These are phyloP conservation scores for Neoarius graeffei DNA, from an alignment of 2,113 vertebrate species.

Conservation along the genomic window DNA sequence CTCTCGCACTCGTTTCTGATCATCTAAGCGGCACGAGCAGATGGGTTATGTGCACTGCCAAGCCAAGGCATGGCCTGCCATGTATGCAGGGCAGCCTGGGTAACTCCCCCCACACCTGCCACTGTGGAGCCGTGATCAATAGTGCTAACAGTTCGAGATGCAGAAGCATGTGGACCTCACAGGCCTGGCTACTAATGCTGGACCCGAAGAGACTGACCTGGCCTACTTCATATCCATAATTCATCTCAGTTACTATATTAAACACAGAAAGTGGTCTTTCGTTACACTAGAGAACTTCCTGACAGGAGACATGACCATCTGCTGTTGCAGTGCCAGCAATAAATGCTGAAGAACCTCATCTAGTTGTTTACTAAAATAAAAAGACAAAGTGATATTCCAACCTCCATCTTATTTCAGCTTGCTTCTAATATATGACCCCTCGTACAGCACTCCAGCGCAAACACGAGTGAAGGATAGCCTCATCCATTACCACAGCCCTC, in stretches of 20 bases:
- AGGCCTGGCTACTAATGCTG: slow-evolving; percentile 8
- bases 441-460: slow-evolving; percentile 54
- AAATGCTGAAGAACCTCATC: slow-evolving; percentile 43
- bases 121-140: slow-evolving; percentile 64
- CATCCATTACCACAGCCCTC: slow-evolving; percentile 63
- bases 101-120: slow-evolving; percentile 75
- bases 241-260: slow-evolving; percentile 21
- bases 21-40: slow-evolving; percentile 64
- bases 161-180: slow-evolving; percentile 13
- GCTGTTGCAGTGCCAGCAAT: slow-evolving; percentile 40
- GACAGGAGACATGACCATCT: slow-evolving; percentile 52
- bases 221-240: slow-evolving; percentile 38
- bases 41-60: slow-evolving; percentile 73
- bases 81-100: slow-evolving; percentile 74
- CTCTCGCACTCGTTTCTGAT: slow-evolving; percentile 49
- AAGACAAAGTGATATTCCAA: slow-evolving; percentile 41
- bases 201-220: slow-evolving; percentile 4
- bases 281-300: slow-evolving; percentile 34
- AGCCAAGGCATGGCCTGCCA: slow-evolving; percentile 71
- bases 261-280: slow-evolving; percentile 32
- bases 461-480: slow-evolving; percentile 63
- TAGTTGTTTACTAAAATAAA: slow-evolving; percentile 50
- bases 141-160: slow-evolving; percentile 45
- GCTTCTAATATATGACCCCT: slow-evolving; percentile 62
- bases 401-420: slow-evolving; percentile 48